Evolutionary conservation across 2,113 vertebrate species (phyloP).

Genomic region (Gallinago jamesoni): DNA sequence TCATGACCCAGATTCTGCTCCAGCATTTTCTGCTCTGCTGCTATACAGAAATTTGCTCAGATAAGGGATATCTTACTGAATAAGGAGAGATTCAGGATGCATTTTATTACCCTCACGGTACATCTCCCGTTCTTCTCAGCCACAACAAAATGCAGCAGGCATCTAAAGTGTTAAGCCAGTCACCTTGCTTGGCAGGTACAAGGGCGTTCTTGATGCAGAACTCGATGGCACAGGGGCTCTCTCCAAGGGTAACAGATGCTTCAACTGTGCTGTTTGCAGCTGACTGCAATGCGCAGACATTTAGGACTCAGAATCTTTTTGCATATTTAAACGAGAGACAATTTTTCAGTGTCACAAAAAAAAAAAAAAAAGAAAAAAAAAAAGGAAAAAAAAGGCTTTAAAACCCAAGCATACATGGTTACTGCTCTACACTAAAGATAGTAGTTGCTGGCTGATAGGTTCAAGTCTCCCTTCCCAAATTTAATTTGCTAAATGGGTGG

Average conservation of each 20-base stretch:
- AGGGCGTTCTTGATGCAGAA: background rate
- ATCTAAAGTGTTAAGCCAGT: background rate
- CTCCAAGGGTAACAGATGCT: background rate
- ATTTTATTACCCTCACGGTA: background rate
- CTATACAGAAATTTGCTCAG: background rate
- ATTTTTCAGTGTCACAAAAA: background rate
- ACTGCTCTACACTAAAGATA: background rate
- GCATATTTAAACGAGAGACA: background rate
- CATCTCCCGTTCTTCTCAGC: background rate
- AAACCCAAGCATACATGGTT: background rate
- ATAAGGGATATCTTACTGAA: accelerated
- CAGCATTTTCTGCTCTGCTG: background rate
- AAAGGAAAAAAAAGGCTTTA: background rate
- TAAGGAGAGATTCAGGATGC: background rate
- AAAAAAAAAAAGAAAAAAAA: accelerated
- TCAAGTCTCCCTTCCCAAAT: background rate
- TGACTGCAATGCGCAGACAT: background rate
- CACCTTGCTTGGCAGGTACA: background rate
- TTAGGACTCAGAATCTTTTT: background rate
- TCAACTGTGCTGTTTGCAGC: constrained; percentile 21
- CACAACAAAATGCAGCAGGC: background rate
- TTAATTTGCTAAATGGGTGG: background rate
- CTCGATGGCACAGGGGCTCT: background rate
- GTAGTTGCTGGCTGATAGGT: background rate
- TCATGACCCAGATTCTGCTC: constrained; percentile 55